Evolutionary conservation across 2,113 vertebrate genomes (phyloP).

Genomic region (Naja naja): DNA sequence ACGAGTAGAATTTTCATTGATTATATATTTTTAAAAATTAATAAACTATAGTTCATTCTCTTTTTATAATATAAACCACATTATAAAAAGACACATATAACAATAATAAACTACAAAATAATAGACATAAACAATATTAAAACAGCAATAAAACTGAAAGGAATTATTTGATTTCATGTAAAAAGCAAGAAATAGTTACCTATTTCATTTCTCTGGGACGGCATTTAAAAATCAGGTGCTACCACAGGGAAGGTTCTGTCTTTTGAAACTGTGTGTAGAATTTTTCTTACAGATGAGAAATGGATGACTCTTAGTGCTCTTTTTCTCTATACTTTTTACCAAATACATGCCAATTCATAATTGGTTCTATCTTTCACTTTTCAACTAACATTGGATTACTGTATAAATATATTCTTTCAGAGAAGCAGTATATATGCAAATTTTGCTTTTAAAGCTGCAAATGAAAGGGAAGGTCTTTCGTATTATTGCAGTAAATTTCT

Average conservation of each 20-base stretch:
- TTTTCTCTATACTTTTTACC: neutral
- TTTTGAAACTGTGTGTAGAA: neutral
- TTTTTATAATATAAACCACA: neutral
- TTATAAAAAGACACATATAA: neutral
- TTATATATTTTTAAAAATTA: neutral
- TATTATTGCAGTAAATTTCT: slow-evolving; percentile 28
- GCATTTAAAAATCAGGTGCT: neutral
- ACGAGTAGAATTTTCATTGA: neutral
- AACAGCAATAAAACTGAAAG: too few relatives aligned
- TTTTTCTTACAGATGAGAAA: neutral
- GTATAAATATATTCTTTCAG: slow-evolving; percentile 49
- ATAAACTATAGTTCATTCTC: neutral
- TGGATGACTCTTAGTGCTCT: neutral
- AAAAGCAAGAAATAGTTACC: neutral
- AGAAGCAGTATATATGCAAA: slow-evolving; percentile 42
- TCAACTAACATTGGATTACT: slow-evolving; percentile 8
- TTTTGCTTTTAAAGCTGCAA: slow-evolving; percentile 52
- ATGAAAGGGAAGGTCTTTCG: slow-evolving; percentile 40
- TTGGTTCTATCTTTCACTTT: neutral
- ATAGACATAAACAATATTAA: neutral
- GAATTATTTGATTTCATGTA: neutral
- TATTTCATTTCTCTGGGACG: neutral
- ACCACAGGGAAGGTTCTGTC: neutral
- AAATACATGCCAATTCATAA: neutral
- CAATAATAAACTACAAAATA: neutral